Base-by-base conservation (phyloP, 2,888 invertebrate species). In the Amphipoea oculea region DNA sequence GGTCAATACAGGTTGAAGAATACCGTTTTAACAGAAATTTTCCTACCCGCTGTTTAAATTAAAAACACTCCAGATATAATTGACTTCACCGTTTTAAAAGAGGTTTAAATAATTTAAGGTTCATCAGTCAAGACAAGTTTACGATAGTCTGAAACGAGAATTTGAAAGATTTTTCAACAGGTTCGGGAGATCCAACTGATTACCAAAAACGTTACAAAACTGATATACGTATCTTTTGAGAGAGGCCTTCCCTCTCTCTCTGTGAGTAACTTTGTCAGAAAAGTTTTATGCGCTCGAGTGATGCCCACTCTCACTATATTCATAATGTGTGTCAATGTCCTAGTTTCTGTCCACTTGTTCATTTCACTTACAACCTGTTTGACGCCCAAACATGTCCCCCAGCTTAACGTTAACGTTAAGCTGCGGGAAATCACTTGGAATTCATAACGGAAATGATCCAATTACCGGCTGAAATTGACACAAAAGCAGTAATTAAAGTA, bases 311-410 rank as follows among this genome's bases (percentile, higher is more conserved):
- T 89, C 89, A 83, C 86, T 89, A 63, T 63, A 78, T 54, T 67
- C 71, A 76, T 80, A 81, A 92, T 92, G 92, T 94, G 83, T 93
- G 95, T 88, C 94, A 87, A 42, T 85, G 94, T 88, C 91, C 94
- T 81, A 91, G 86, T 88, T 92, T 81, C 84, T 82, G 83, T 86
- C 87, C 94, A 95, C 94, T 95, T 94, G 95, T 92, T 90, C 92
- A 91, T 93, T 94, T 94, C 93, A 92, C 94, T 93, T 89, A 88
- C 91, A 92, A 95, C 95, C 94, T 87, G 95, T 95, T 95, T 89
- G 84, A 85, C 91, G 89, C 92, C 93, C 92, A 91, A 89, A 92
- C 92, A 89, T 89, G 88, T 88, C 86, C 80, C 87, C 86, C 78
- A 54, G 85, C 90, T 82, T 85, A 89, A 90, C 89, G 89, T 88